Evolutionary conservation across 2,113 vertebrate genomes (phyloP).

Genomic region (Sardina pilchardus): DNA sequence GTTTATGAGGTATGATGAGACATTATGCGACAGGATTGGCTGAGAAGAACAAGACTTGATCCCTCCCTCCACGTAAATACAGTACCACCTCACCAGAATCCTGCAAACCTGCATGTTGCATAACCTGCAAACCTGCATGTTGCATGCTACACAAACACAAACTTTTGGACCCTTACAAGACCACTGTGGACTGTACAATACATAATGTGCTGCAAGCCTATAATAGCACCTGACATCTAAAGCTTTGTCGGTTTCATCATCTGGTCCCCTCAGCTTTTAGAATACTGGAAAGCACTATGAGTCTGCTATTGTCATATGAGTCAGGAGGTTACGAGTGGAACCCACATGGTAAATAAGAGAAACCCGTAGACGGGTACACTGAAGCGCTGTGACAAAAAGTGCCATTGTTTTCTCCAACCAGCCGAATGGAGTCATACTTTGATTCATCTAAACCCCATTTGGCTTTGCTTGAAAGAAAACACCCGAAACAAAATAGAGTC

Average conservation of each 20-base stretch:
- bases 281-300: neutral
- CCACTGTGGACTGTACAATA: too few relatives aligned
- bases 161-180: too few relatives aligned
- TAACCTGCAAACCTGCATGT: too few relatives aligned
- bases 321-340: neutral
- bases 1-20: neutral
- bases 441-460: conserved; percentile 9
- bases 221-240: neutral
- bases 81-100: too few relatives aligned
- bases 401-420: neutral
- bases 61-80: too few relatives aligned
- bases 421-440: conserved; percentile 3
- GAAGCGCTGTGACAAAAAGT: neutral
- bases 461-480: neutral
- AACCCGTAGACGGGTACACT: neutral
- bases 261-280: neutral
- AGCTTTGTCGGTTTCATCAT: neutral
- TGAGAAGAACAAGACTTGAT: neutral
- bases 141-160: too few relatives aligned
- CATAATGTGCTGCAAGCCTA: neutral
- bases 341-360: neutral
- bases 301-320: neutral
- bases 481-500: neutral
- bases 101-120: too few relatives aligned
- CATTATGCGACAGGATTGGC: neutral